Evolutionary conservation across 2,113 vertebrate genomes (phyloP).

Genomic region (Cyanistes caeruleus): DNA sequence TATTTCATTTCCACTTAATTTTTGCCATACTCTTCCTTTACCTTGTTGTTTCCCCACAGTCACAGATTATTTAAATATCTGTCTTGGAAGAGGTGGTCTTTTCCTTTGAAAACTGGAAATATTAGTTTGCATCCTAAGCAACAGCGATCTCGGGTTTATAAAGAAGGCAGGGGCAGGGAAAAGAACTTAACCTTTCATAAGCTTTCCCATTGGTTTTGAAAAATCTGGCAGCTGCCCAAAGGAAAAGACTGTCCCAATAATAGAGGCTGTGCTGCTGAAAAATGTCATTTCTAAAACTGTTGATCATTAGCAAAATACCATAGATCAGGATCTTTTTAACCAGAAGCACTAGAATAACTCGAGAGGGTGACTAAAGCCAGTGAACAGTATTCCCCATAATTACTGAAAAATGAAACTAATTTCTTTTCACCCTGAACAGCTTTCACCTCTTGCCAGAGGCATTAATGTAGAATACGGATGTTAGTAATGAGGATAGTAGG

Average conservation of each 20-base stretch:
- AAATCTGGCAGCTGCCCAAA: not conserved
- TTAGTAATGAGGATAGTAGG: slow-evolving; percentile 54
- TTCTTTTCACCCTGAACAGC: slow-evolving; percentile 55
- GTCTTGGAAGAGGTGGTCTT: not conserved
- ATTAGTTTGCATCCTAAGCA: not conserved
- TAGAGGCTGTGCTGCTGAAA: slow-evolving; percentile 1
- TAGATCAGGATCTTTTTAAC: slow-evolving; percentile 61
- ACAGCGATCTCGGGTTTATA: not conserved
- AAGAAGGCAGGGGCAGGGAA: not conserved
- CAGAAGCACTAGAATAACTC: slow-evolving; percentile 54
- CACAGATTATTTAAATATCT: not conserved
- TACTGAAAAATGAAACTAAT: slow-evolving; percentile 67
- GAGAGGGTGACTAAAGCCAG: slow-evolving; percentile 46
- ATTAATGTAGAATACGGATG: slow-evolving; percentile 24
- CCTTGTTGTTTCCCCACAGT: not conserved
- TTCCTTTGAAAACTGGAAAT: not conserved
- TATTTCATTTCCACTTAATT: not conserved
- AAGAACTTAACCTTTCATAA: not conserved
- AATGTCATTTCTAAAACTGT: slow-evolving; percentile 53
- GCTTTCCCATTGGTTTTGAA: not conserved
- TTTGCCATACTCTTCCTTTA: not conserved
- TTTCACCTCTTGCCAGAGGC: slow-evolving; percentile 66
- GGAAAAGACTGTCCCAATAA: slow-evolving; percentile 24
- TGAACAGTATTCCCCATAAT: slow-evolving; percentile 49
- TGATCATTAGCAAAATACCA: slow-evolving; percentile 49